Evolutionary conservation across 2,797 vertebrate genomes (phyloP).

Genomic region (Sus cebifrons): DNA sequence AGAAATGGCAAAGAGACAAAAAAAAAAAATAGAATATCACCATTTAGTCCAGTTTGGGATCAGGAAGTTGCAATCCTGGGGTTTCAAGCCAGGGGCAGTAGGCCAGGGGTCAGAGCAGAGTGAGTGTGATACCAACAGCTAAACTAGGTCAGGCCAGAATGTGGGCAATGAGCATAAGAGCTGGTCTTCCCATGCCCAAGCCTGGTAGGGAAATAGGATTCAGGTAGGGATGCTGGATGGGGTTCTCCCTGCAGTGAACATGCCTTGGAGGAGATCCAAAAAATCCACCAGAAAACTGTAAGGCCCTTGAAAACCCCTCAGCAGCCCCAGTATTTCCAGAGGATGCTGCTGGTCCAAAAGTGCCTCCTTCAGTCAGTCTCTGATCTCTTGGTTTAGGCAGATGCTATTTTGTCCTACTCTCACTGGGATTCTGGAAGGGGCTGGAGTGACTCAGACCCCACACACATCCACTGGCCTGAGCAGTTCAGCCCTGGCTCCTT

Average conservation of each 20-base stretch:
- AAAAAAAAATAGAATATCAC: background rate
- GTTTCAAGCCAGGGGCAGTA: background rate
- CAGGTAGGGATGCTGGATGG: background rate
- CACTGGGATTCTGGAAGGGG: background rate
- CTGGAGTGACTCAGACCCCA: background rate
- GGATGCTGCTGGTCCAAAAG: background rate
- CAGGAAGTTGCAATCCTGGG: background rate
- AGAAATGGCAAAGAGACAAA: too few species aligned
- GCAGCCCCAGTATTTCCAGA: background rate
- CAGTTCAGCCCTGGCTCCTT: background rate
- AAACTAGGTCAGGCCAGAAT: background rate
- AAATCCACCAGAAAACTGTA: background rate
- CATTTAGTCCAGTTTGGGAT: background rate
- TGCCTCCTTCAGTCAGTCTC: background rate
- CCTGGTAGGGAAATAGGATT: background rate
- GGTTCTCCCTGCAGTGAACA: too few species aligned
- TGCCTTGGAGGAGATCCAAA: background rate
- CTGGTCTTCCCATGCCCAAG: background rate
- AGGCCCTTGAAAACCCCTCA: background rate
- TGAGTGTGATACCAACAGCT: background rate
- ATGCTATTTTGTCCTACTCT: background rate
- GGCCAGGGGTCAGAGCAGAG: background rate
- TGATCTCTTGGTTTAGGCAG: conserved; percentile 18
- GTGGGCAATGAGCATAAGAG: background rate
- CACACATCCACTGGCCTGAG: background rate